Base-by-base conservation (phyloP, 2,888 invertebrate genomes). In the Smittia sp. region DNA sequence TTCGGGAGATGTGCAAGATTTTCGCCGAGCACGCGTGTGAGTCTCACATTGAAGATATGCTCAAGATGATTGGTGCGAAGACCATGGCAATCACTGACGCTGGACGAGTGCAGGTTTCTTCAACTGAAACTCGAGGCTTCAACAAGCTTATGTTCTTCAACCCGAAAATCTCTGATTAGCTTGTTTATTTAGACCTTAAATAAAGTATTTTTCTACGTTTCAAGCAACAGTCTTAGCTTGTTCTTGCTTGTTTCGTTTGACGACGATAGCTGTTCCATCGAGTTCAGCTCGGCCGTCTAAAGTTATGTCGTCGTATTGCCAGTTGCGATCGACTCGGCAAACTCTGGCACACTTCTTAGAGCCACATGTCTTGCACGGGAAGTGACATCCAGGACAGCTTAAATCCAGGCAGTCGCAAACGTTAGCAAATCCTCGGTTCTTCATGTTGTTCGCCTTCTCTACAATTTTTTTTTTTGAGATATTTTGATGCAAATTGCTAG, bases 341-440 rank as follows among this genome's bases (percentile, higher is more conserved):
- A 92, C 92, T 76, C 88, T 87, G 1, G 91, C 93, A 81, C 94
- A 94, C 80, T 92, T 92, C 24, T 82, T 82, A 0, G 92, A 92
- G 20, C 81, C 83, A 78, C 94, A 94, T 79, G 87, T 90, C 1
- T 85, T 80, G 78, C 93, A 94, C 1, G 90, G 88, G 78, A 90
- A 92, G 83, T 94, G 94, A 80, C 96, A 96, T 0, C 96, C 96
- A 0, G 87, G 84, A 77, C 96, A 96, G 11, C 84, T 83, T 41
- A 85, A 84, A 77, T 89, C 88, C 76, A 95, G 84, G 79, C 96
- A 96, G 80, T 96, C 96, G 77, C 96, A 96, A 13, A 93, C 78
- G 82, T 96, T 91, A 85, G 65, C n/a, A n/a, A n/a, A n/a, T n/a
- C n/a, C n/a, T n/a, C n/a, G n/a, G n/a, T n/a, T n/a, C n/a, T n/a